Base-by-base conservation (phyloP, 2,797 vertebrate species). In the Pseudotriccus pelzelni region DNA sequence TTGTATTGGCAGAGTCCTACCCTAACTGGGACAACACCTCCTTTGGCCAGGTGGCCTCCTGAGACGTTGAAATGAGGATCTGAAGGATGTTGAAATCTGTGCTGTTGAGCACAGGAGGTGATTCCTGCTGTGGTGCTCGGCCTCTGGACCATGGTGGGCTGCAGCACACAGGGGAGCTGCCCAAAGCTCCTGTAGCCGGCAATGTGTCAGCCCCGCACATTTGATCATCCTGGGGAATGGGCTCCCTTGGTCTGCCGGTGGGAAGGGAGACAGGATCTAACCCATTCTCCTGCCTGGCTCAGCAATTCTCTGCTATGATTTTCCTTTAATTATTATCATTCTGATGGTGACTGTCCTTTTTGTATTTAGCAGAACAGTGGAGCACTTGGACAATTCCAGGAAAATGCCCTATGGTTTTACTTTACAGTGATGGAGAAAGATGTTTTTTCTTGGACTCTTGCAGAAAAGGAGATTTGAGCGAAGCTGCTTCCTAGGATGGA, bases 191-290 rank as follows among this genome's bases (percentile, higher is more conserved):
- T 14, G n/a, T 36, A 49, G 49, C 34, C n/a, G 59, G 49, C 37
- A 32, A 8, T 6, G 15, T 36, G 44, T 76, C 53, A 63, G 14
- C 49, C 60, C 55, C 3, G 1, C 18, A 3, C 0, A 3, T 30
- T 36, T 7, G 5, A 3, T 66, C 14, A 6, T 59, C 34, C 32
- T 3, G 4, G 34, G 36, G 9, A 79, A 49, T 8, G 43, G 34
- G 14, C 43, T 89, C 1, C 0, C 52, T 79, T 66, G 62, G 7
- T 52, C 41, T 55, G 43, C 37, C 52, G 47, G 24, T 4, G 47
- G 36, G n/a, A 59, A 60, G 12, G 20, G n/a, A 41, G 20, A 12
- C 39, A 63, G 9, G 6, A 30, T n/a, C 10, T 62, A 37, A 59
- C 41, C n/a, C 25, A 0, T 70, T 47, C 21, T 50, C 15, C 37